Conservation (phyloP, 1,140 invertebrate genomes). For the Bactericera cockerelli region DNA sequence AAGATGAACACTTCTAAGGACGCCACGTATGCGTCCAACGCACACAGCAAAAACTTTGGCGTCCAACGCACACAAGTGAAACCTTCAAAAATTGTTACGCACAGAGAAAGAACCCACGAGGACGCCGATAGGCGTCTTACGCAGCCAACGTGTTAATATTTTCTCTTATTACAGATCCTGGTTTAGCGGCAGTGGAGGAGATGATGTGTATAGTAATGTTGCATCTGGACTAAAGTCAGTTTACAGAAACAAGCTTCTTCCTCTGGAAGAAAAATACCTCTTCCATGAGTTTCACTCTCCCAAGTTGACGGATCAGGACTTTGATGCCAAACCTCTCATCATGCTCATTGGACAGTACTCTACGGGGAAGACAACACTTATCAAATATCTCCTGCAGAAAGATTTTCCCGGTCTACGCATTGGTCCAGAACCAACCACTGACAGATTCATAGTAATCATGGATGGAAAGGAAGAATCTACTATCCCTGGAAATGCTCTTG, state of each 20-base stretch:
- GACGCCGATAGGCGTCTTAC: no score
- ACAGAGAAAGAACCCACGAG: no score
- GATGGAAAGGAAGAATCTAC: constrained; percentile 79
- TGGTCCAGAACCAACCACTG: constrained; percentile 92
- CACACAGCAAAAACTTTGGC: no score
- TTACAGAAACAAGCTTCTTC: constrained; percentile 80
- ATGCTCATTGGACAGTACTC: constrained; percentile 95
- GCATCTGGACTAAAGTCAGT: constrained; percentile 80
- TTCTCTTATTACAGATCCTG: background rate
- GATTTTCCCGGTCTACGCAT: constrained; percentile 92
- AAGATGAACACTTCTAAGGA: no score
- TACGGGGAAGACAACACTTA: constrained; percentile 97
- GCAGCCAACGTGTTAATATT: no score
- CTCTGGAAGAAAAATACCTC: constrained; percentile 80
- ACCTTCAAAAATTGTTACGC: no score
- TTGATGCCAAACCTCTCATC: constrained; percentile 98
- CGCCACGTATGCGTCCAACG: no score
- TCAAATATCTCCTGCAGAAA: constrained; percentile 82
- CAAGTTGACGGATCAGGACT: constrained; percentile 89
- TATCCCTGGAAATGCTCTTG: constrained; percentile 93
- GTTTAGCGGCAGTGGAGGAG: background rate
- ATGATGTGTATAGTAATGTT: constrained; percentile 44
- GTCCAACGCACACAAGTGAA: no score
- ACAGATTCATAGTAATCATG: constrained; percentile 97
- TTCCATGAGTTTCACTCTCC: constrained; percentile 97